phyloP scores from a whole-genome alignment of 2,797 vertebrate genomes.

The Neosilurus mollespiculum region DNA sequence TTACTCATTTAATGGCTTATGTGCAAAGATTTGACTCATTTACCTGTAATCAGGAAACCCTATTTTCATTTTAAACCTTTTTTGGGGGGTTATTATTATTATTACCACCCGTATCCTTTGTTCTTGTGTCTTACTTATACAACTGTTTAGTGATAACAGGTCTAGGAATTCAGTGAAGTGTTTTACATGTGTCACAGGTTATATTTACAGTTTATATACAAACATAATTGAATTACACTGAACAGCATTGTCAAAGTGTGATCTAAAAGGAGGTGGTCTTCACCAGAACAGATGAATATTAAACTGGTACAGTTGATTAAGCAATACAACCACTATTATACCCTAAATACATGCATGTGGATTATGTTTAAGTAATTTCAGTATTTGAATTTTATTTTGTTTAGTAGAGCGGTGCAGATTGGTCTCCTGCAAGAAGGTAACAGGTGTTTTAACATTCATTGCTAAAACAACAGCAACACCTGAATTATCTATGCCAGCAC shows the following conservation, averaged over 20 bases:
- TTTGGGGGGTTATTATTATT: not conserved
- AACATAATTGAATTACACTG: not conserved
- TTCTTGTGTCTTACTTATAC: not conserved
- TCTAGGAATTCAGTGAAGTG: not conserved
- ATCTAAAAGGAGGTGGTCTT: not conserved
- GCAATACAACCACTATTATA: not conserved
- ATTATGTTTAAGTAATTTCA: not conserved
- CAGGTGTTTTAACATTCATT: slow-evolving; percentile 3
- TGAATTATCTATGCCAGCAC: not conserved
- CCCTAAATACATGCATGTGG: not conserved
- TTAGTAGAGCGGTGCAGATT: not conserved
- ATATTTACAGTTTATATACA: not conserved
- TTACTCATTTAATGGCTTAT: not conserved
- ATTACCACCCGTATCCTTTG: not conserved
- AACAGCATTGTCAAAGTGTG: not conserved
- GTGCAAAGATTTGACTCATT: not conserved
- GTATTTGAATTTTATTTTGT: not conserved
- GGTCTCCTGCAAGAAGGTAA: not conserved
- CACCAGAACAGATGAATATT: not conserved
- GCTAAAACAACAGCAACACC: not conserved
- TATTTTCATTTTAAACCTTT: not conserved
- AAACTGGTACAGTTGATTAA: slow-evolving; percentile 1
- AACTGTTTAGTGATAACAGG: not conserved
- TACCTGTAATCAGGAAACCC: not conserved
- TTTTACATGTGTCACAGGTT: not conserved